phyloP scores from a whole-genome alignment of 2,888 invertebrate species.

The Thecophora atra region DNA sequence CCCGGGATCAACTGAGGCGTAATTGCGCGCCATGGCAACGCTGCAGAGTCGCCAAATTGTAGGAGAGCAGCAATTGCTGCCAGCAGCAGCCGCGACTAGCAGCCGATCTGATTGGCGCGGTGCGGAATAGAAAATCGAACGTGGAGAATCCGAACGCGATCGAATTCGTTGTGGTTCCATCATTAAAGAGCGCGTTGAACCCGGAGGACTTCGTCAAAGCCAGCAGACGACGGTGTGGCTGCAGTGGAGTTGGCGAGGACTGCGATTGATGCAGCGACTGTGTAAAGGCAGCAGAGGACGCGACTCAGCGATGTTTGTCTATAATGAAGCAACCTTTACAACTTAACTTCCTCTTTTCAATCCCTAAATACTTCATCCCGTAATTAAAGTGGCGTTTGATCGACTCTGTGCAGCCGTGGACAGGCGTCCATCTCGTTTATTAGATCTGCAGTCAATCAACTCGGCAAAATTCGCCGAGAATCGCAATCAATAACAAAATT shows the following conservation, averaged over 20 bases:
- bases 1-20: constrained; percentile 22
- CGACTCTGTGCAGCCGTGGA: background rate
- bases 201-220: background rate
- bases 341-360: no score
- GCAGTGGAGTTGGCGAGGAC: background rate
- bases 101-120: constrained; percentile 8
- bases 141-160: constrained; percentile 24
- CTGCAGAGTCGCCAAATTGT: constrained; percentile 38
- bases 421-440: background rate
- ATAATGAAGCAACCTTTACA: no score
- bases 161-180: constrained; percentile 15
- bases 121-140: constrained; percentile 26
- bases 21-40: constrained; percentile 23
- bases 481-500: constrained; percentile 49
- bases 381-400: background rate
- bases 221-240: background rate
- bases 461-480: constrained; percentile 35
- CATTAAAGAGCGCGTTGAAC: constrained; percentile 14
- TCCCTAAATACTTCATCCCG: no score
- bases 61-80: constrained; percentile 38
- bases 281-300: no score
- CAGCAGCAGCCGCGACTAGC: constrained; percentile 23
- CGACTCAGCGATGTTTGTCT: no score
- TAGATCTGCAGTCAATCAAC: background rate
- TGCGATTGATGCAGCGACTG: background rate